Base-by-base conservation (phyloP, 1,140 invertebrate genomes). In the Brachystomella parvula region DNA sequence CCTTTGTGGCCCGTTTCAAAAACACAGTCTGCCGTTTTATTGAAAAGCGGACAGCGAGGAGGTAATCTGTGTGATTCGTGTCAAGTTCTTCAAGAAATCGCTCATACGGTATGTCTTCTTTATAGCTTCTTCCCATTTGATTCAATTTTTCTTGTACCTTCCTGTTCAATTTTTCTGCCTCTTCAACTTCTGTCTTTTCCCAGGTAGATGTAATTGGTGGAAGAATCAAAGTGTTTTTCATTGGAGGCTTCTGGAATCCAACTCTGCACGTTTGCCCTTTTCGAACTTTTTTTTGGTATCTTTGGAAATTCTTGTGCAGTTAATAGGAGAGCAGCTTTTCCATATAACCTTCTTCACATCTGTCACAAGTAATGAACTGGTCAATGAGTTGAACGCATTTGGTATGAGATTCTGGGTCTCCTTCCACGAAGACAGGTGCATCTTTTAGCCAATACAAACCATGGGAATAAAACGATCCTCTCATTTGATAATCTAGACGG, bases 401-500 rank as follows among this genome's bases (percentile, higher is more conserved):
- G 9, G 6, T 60, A 24, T 6, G 3, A 9, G 58, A 60, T 29
- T 33, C 32, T 60, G 3, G 3, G 29, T 60, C 58, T 3, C 31
- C 32, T 6, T 12, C 28, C 6, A 21, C 29, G 28, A 47, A 63
- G 2, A 6, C 12, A 62, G 75, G 75, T 63, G 76, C 72, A 67
- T 77, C 72, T 33, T 67, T 63, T 15, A 77, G 59, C 77, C 75
- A 78, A 1, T 73, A 28, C 57, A 78, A 64, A 44, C 73, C 74
- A 66, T 78, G 77, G 12, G 71, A 71, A 68, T 73, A 74, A 60
- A 73, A 77, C 74, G 75, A 78, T 28, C 76, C 81, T 66, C 75
- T 72, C 74, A 79, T 77, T 75, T 78, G 77, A 75, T 79, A 81
- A 76, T 78, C 79, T 71, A 78, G 77, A 72, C 75, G 49, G 71